Conservation (phyloP, 2,113 vertebrate species). For the Brienomyrus longianalis region DNA sequence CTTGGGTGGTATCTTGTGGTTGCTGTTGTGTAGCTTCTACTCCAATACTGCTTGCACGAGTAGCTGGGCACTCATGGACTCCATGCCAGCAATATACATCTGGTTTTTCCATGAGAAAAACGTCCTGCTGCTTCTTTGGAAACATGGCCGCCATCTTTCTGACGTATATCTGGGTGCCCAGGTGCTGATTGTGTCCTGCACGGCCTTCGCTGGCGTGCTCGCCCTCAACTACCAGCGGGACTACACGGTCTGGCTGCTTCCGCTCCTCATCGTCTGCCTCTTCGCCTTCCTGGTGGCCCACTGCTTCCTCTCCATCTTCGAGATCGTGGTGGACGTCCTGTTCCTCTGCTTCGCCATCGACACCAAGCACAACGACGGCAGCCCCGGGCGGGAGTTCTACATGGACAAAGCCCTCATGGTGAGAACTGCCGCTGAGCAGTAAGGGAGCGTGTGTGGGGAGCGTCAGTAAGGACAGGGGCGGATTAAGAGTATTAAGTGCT, state of each 20-base stretch:
- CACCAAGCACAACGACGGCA: slow-evolving; percentile 96
- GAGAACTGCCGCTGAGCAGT: slow-evolving; percentile 31
- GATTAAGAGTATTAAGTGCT: background rate
- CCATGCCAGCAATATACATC: background rate
- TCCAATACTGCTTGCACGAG: background rate
- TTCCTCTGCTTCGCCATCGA: slow-evolving; percentile 98
- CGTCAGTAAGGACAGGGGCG: background rate
- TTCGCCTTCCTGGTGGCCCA: slow-evolving; percentile 96
- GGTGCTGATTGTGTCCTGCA: slow-evolving; percentile 87
- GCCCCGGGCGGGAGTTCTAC: slow-evolving; percentile 88
- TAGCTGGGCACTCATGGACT: background rate
- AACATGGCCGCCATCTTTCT: slow-evolving; percentile 12
- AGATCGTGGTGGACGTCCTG: slow-evolving; percentile 96
- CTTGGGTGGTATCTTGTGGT: background rate
- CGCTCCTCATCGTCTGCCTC: slow-evolving; percentile 89
- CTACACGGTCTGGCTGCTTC: slow-evolving; percentile 91
- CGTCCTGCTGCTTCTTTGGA: background rate
- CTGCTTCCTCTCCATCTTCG: slow-evolving; percentile 96
- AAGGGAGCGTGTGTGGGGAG: background rate
- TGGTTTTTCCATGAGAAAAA: background rate
- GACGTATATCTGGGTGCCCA: slow-evolving; percentile 37
- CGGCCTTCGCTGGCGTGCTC: slow-evolving; percentile 83
- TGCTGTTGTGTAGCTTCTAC: background rate
- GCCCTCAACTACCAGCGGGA: slow-evolving; percentile 90
- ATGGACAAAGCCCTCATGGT: slow-evolving; percentile 99